A percentile compares a stretch with the other conserved stretches of the same genome.
Conservation (phyloP, 2,888 invertebrate genomes). For the Heliconius charithonia region DNA sequence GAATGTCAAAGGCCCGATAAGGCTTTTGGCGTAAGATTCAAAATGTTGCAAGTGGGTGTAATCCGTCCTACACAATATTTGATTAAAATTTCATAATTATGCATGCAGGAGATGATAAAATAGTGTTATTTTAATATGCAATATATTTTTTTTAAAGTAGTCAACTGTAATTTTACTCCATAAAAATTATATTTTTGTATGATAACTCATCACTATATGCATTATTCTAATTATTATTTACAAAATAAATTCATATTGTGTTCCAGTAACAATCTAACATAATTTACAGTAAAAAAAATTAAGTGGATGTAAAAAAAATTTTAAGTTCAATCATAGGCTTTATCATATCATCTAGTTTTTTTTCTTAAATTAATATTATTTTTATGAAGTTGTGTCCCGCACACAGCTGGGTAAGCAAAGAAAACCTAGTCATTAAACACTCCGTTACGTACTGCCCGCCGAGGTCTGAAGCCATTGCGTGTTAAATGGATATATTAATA, state of each 20-base stretch:
- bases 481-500: too few relatives aligned
- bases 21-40: constrained; percentile 65
- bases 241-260: not conserved
- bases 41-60: constrained; percentile 51
- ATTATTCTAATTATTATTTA: not conserved
- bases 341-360: too few relatives aligned
- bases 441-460: too few relatives aligned
- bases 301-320: not conserved
- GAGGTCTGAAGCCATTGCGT: too few relatives aligned
- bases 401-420: too few relatives aligned
- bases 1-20: constrained; percentile 49
- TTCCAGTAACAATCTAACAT: not conserved
- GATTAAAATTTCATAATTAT: constrained; percentile 5
- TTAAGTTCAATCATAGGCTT: too few relatives aligned
- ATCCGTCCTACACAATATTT: constrained; percentile 26
- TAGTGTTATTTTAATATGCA: not conserved
- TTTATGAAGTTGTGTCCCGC: too few relatives aligned
- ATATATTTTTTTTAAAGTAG: not conserved
- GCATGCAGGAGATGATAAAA: not conserved
- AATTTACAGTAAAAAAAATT: not conserved
- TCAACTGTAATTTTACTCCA: not conserved
- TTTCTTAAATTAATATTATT: too few relatives aligned
- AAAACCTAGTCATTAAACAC: too few relatives aligned
- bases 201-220: not conserved
- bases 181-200: not conserved